These are phyloP conservation scores for Tichodroma muraria DNA, from an alignment of 2,113 vertebrate genomes.

Conservation along the genomic window DNA sequence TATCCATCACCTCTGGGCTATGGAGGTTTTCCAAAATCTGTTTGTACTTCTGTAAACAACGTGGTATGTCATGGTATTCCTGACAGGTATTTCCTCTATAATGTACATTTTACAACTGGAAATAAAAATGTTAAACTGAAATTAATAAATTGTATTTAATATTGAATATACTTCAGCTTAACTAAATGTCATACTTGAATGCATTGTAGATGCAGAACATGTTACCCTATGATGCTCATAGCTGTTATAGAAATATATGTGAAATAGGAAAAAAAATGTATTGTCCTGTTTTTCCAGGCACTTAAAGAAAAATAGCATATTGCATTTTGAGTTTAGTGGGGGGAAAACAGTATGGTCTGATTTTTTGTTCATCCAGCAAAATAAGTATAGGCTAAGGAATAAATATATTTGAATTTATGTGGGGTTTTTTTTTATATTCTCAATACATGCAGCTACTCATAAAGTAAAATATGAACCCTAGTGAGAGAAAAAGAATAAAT, in stretches of 20 bases:
- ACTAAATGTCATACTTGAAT: not conserved
- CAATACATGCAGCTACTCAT: slow-evolving; percentile 36
- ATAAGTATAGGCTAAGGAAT: slow-evolving; percentile 12
- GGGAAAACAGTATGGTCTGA: not conserved
- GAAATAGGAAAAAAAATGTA: not conserved
- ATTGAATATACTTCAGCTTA: slow-evolving; percentile 31
- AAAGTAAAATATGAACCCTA: slow-evolving; percentile 56
- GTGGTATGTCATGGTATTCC: slow-evolving; percentile 89
- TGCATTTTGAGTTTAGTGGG: not conserved
- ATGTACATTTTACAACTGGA: slow-evolving; percentile 39
- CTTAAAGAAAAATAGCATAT: not conserved
- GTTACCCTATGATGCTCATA: slow-evolving; percentile 10
- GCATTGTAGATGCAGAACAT: not conserved
- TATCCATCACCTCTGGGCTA: slow-evolving; percentile 96
- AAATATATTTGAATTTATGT: slow-evolving; percentile 26
- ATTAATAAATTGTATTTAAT: slow-evolving; percentile 23
- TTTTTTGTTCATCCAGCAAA: not conserved
- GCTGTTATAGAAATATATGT: not conserved
- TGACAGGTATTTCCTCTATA: slow-evolving; percentile 85
- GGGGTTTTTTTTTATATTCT: not conserved
- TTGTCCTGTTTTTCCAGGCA: not conserved
- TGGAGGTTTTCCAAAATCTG: slow-evolving; percentile 89
- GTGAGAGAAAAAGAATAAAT: slow-evolving; percentile 47
- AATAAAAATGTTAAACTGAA: slow-evolving; percentile 50
- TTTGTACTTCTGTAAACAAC: slow-evolving; percentile 91